Evolutionary conservation across 2,797 vertebrate genomes (phyloP).

Genomic region (Trachurus trachurus): DNA sequence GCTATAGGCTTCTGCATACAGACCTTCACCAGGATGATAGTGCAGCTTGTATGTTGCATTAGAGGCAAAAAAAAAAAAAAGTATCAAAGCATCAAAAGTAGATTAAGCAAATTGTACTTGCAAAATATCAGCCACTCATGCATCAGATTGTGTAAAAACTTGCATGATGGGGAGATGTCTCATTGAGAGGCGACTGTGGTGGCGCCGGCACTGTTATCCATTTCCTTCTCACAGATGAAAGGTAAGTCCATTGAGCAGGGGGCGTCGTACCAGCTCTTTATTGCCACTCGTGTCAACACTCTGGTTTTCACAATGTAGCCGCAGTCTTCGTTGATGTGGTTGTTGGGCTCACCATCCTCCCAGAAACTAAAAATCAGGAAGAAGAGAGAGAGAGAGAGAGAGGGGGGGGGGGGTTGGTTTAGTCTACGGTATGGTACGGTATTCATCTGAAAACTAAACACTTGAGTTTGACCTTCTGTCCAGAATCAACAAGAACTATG

Average conservation of each 20-base stretch:
- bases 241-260: constrained; percentile 67
- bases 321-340: constrained; percentile 85
- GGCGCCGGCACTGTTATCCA: constrained; percentile 1
- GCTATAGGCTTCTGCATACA: too few species aligned
- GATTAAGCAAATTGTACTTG: neutral
- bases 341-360: constrained; percentile 84
- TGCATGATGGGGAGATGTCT: neutral
- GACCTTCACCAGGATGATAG: too few species aligned
- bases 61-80: neutral
- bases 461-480: too few species aligned
- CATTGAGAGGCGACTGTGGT: constrained; percentile 13
- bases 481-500: too few species aligned
- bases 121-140: neutral
- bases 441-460: too few species aligned
- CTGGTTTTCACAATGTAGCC: constrained; percentile 82
- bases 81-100: neutral
- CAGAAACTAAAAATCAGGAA: constrained; percentile 73
- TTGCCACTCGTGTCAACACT: constrained; percentile 60
- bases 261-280: constrained; percentile 82
- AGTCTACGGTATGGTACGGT: too few species aligned
- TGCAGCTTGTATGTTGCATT: too few species aligned
- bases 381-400: neutral
- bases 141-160: neutral
- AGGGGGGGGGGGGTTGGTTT: too few species aligned
- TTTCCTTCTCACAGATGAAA: constrained; percentile 82